Evolutionary conservation across 2,888 invertebrate genomes (phyloP).

Genomic region (Aspidiotus destructor): DNA sequence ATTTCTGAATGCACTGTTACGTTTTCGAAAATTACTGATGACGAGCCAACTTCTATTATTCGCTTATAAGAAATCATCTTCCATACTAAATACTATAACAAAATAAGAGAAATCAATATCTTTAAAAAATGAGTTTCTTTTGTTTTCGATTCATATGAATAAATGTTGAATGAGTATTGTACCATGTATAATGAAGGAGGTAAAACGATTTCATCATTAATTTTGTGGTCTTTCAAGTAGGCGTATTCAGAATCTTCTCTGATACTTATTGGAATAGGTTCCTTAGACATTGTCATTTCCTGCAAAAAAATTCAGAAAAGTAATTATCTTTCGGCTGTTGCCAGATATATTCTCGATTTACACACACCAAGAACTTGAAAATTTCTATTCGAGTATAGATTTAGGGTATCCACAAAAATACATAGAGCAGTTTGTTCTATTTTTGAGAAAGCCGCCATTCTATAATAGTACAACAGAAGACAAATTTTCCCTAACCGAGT

Average conservation of each 20-base stretch:
- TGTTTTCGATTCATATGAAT: not conserved
- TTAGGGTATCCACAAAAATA: not conserved
- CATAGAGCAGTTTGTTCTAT: too few relatives aligned
- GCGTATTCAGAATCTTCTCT: slow-evolving; percentile 4
- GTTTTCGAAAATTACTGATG: not conserved
- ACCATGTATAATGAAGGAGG: slow-evolving; percentile 18
- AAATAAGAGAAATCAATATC: not conserved
- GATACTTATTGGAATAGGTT: not conserved
- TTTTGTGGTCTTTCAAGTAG: not conserved
- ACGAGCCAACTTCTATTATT: not conserved
- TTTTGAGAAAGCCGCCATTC: not conserved
- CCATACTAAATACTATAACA: not conserved
- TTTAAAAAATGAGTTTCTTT: not conserved
- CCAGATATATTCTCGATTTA: not conserved
- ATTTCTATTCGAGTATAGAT: not conserved
- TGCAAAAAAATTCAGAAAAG: not conserved
- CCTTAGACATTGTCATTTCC: not conserved
- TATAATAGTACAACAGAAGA: not conserved
- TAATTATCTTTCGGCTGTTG: not conserved
- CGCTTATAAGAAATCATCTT: not conserved
- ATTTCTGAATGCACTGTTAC: not conserved
- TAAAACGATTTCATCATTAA: not conserved
- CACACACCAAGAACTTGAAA: not conserved
- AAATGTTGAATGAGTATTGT: not conserved
- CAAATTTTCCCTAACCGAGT: too few relatives aligned